Evolutionary conservation across 2,113 vertebrate species (phyloP), one percentile per base, ranked within the genome.

Genomic region (Pyxicephalus adspersus): DNA sequence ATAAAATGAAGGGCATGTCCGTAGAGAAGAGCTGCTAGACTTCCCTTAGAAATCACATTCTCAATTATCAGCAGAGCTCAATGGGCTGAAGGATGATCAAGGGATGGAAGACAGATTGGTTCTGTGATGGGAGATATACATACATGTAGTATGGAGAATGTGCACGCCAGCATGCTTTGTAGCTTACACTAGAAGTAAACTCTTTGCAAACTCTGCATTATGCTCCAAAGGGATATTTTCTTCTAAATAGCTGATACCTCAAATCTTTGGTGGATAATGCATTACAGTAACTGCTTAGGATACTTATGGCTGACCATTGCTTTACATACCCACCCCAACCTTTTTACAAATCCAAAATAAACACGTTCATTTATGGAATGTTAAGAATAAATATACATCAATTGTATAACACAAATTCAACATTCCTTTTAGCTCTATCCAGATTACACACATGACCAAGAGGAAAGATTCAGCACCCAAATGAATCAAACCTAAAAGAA

Each of bases 161-260:
- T 67, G 73, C 85, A 84, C 83, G 68, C 85, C 64, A 29, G 73
- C 81, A 81, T 83, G 83, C 63, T 26, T 57, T 50, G 52, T 67
- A 66, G 20, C 73, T 52, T 31, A 73, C 66, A 68, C 29, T n/a
- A 63, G 29, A 45, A 29, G 26, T 22, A 26, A 51, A 79, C 28
- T 73, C 26, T 34, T 29, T 58, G 29, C 26, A 31, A 15, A 22
- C 19, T 18, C 52, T 57, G 70, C 70, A 73, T 58, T 72, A 72
- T 29, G 28, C 70, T 34, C 26, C 26, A 73, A 58, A 58, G 70
- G 26, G 13, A 19, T 23, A n/a, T n/a, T n/a, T 22, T 17, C n/a
- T 58, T 45, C 11, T 11, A 58, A n/a, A 5, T 16, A 58, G 26
- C 70, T 11, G 58, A 16, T 50, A 50, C n/a, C 16, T 28, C 26